A percentile compares a stretch with the other conserved stretches of the same genome.
Evolutionary conservation across 1,140 invertebrate genomes (phyloP).

Genomic region (Drosophila tristis): DNA sequence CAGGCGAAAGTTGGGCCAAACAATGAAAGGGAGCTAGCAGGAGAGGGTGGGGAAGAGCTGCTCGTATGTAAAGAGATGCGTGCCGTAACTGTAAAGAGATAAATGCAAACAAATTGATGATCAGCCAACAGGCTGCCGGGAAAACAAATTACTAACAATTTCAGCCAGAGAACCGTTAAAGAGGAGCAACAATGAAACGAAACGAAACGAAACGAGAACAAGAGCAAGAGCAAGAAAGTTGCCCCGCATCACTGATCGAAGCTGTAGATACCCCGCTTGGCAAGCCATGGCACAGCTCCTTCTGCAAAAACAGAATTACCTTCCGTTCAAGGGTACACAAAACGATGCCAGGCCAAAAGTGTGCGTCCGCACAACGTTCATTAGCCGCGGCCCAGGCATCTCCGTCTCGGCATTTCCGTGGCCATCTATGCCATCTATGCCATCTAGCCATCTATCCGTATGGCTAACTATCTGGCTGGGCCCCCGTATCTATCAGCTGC

Average conservation of each 20-base stretch:
- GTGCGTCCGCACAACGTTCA: constrained; percentile 46
- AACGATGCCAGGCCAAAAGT: no score
- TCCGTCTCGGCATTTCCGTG: constrained; percentile 55
- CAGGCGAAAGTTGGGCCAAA: constrained; percentile 62
- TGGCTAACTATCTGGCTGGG: constrained; percentile 9
- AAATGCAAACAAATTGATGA: constrained; percentile 70
- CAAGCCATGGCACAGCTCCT: constrained; percentile 3
- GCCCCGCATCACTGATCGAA: no score
- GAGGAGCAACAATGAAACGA: neutral
- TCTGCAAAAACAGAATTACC: no score
- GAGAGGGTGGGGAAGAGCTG: neutral
- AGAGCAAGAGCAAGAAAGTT: neutral
- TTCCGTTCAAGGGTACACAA: no score
- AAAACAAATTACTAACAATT: constrained; percentile 78
- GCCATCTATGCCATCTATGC: constrained; percentile 48
- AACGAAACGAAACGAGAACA: neutral
- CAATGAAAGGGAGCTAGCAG: neutral
- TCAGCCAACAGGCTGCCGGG: constrained; percentile 12
- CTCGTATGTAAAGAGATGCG: constrained; percentile 30
- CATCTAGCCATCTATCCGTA: constrained; percentile 37
- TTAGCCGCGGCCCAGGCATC: constrained; percentile 28
- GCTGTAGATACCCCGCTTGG: no score
- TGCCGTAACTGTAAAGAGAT: constrained; percentile 72
- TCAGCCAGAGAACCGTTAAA: constrained; percentile 66
- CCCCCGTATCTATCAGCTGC: constrained; percentile 57